These are phyloP conservation scores for Agrochola circellaris DNA, from an alignment of 2,888 invertebrate genomes.

Conservation along the genomic window DNA sequence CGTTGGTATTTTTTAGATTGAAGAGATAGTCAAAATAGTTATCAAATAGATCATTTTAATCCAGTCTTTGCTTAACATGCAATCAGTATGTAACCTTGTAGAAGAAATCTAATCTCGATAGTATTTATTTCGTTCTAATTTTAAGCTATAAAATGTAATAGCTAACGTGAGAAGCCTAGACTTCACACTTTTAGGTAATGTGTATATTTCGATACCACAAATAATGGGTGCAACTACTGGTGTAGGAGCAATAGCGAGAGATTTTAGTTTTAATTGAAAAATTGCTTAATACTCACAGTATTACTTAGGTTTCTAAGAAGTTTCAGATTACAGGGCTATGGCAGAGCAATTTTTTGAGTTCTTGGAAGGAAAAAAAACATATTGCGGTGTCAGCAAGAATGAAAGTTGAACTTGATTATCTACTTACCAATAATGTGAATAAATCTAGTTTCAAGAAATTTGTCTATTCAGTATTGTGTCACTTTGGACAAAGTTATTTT, in stretches of 20 bases:
- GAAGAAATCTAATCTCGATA: constrained; percentile 14
- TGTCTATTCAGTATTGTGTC: not conserved
- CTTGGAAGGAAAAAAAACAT: too few species aligned
- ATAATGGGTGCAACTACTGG: constrained; percentile 9
- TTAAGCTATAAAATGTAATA: not conserved
- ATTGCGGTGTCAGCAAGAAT: too few species aligned
- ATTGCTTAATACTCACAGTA: not conserved
- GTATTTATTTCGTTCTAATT: constrained; percentile 4
- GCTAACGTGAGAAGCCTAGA: constrained; percentile 17
- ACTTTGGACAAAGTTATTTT: not conserved
- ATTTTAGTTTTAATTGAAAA: not conserved
- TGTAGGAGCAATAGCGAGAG: not conserved
- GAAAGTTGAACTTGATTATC: not conserved
- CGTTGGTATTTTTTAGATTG: constrained; percentile 27
- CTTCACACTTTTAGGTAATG: not conserved
- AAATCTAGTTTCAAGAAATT: not conserved
- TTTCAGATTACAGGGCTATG: not conserved
- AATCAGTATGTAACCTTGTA: constrained; percentile 44
- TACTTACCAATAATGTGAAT: not conserved
- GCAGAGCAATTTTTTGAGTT: not conserved
- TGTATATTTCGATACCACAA: constrained; percentile 23
- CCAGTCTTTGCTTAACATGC: constrained; percentile 27
- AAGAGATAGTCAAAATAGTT: constrained; percentile 10
- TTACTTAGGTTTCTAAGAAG: not conserved
- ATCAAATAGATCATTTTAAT: constrained; percentile 33